These are phyloP conservation scores for Diuraphis noxia DNA, from an alignment of 1,140 invertebrate genomes.

Conservation along the genomic window DNA sequence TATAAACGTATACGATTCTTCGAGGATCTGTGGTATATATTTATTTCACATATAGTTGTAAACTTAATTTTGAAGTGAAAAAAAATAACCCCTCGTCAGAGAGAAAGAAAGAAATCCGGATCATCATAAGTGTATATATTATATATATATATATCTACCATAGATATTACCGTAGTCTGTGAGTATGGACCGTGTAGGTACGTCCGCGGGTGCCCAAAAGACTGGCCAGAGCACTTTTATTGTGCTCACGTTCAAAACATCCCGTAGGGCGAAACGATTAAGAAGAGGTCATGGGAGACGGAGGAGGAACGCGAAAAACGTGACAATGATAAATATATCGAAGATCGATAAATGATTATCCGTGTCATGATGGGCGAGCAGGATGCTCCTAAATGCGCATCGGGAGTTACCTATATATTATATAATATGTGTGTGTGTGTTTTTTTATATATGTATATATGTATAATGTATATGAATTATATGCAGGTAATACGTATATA, in stretches of 20 bases:
- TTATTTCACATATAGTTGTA: neutral
- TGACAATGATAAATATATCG: constrained; percentile 19
- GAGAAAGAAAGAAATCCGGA: neutral
- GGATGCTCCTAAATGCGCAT: neutral
- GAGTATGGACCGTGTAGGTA: neutral
- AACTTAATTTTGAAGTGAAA: neutral
- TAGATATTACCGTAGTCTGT: neutral
- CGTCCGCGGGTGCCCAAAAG: neutral
- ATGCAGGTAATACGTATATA: too few species aligned
- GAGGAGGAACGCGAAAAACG: constrained; percentile 6
- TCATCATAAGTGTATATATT: neutral
- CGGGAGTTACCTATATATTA: neutral
- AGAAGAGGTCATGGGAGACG: neutral
- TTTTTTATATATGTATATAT: too few species aligned
- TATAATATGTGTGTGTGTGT: too few species aligned
- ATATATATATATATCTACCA: neutral
- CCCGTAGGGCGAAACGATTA: constrained; percentile 23
- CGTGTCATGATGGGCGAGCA: neutral
- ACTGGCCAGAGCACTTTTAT: neutral
- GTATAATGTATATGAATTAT: neutral
- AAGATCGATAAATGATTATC: neutral
- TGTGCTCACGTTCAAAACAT: neutral
- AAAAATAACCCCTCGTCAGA: neutral
- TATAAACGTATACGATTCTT: neutral
- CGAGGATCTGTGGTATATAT: neutral